A percentile compares a stretch with the other conserved stretches of the same genome.
These are phyloP conservation scores for Zygothrica quintamaculata DNA, from an alignment of 2,888 invertebrate genomes.

Conservation along the genomic window DNA sequence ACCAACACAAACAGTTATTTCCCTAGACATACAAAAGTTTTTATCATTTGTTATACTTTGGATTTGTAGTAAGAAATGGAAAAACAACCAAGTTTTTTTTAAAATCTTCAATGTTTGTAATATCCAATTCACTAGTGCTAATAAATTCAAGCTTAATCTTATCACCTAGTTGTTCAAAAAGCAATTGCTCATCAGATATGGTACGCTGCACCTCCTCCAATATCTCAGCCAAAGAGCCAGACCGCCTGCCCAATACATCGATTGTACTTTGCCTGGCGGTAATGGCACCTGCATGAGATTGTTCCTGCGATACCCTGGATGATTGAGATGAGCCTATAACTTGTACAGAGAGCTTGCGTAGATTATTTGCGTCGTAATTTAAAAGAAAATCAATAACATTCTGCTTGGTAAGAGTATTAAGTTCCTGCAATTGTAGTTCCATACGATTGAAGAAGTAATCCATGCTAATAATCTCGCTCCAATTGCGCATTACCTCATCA, in stretches of 20 bases:
- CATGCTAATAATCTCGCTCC: constrained; percentile 90
- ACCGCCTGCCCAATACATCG: not conserved
- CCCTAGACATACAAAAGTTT: not conserved
- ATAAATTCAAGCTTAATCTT: constrained; percentile 41
- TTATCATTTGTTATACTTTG: constrained; percentile 24
- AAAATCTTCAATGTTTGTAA: constrained; percentile 43
- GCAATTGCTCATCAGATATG: constrained; percentile 50
- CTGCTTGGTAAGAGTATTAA: constrained; percentile 70
- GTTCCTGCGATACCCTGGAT: not conserved
- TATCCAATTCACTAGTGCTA: constrained; percentile 14
- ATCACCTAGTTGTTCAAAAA: constrained; percentile 49
- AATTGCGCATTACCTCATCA: constrained; percentile 91
- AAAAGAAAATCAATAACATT: constrained; percentile 79
- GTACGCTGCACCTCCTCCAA: constrained; percentile 53
- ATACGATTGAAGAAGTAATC: constrained; percentile 92
- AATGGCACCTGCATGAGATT: constrained; percentile 30
- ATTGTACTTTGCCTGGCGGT: constrained; percentile 9
- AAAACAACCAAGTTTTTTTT: constrained; percentile 43
- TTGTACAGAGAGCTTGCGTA: constrained; percentile 83
- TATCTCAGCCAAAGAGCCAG: constrained; percentile 43
- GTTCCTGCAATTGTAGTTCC: constrained; percentile 87
- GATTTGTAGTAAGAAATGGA: constrained; percentile 48
- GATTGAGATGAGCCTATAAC: constrained; percentile 70
- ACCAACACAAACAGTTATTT: too few species aligned
- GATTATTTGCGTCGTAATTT: constrained; percentile 69